A percentile compares a stretch with the other conserved stretches of the same genome.
phyloP scores from a whole-genome alignment of 2,797 vertebrate genomes.

The Pseudopleuronectes americanus region DNA sequence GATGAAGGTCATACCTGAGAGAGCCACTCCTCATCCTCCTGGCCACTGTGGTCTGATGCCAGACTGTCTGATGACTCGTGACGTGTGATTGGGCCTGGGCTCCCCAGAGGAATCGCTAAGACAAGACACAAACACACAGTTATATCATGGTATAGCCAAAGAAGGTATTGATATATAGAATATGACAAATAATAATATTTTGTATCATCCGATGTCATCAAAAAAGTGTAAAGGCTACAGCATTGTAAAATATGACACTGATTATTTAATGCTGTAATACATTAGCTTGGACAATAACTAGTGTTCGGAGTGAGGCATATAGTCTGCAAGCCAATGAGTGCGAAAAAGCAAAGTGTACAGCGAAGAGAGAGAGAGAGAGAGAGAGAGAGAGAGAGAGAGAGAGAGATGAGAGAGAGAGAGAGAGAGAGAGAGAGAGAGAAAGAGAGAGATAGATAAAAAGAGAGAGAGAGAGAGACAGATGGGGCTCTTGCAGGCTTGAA shows the following conservation, averaged over 20 bases:
- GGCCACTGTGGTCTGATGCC: slow-evolving; percentile 93
- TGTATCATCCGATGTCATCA: not conserved
- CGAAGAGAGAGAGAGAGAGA: slow-evolving; percentile 7
- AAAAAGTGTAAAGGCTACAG: not conserved
- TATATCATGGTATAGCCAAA: not conserved
- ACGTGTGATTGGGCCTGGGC: slow-evolving; percentile 91
- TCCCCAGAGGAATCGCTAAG: slow-evolving; percentile 90
- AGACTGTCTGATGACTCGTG: slow-evolving; percentile 96
- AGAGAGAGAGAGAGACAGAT: slow-evolving; percentile 74
- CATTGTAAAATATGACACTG: slow-evolving; percentile 7
- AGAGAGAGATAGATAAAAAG: slow-evolving; percentile 66
- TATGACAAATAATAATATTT: not conserved
- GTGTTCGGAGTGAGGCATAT: slow-evolving; percentile 2
- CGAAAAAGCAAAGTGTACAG: slow-evolving; percentile 38
- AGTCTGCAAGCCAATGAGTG: slow-evolving; percentile 37
- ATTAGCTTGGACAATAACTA: not conserved
- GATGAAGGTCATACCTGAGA: slow-evolving; percentile 89
- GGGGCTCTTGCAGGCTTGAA: slow-evolving; percentile 76
- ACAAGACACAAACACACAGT: slow-evolving; percentile 8
- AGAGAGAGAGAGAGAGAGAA: slow-evolving; percentile 37
- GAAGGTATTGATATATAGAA: slow-evolving; percentile 5
- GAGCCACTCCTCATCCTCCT: slow-evolving; percentile 98
- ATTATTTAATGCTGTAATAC: slow-evolving; percentile 1
- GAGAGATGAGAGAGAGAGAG: slow-evolving; percentile 16
- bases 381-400: slow-evolving; percentile 36